These are phyloP conservation scores for Belgica antarctica DNA, from an alignment of 2,888 invertebrate species.

Conservation along the genomic window DNA sequence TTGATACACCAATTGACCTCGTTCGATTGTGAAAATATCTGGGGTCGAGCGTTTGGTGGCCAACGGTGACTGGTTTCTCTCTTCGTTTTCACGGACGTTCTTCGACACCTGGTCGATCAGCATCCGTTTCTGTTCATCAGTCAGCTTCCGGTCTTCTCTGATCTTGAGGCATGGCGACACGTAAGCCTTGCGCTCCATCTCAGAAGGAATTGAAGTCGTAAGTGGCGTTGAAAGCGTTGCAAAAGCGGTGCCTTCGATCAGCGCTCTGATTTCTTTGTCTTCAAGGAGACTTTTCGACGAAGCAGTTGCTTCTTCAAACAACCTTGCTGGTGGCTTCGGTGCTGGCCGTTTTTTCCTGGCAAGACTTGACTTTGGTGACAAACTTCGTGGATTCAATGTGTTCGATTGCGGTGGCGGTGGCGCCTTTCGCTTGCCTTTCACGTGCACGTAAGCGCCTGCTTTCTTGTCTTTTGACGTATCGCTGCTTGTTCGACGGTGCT, in stretches of 20 bases:
- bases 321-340: slow-evolving; percentile 55
- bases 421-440: slow-evolving; percentile 73
- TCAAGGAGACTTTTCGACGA: slow-evolving; percentile 45
- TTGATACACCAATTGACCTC: slow-evolving; percentile 46
- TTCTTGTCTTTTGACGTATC: slow-evolving; percentile 62
- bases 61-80: slow-evolving; percentile 32
- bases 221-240: background rate
- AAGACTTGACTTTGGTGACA: slow-evolving; percentile 45
- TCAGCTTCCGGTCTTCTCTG: slow-evolving; percentile 43
- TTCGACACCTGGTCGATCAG: slow-evolving; percentile 48
- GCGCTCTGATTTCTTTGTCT: slow-evolving; percentile 46
- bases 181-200: slow-evolving; percentile 24
- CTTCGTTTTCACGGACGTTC: slow-evolving; percentile 33
- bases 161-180: slow-evolving; percentile 42
- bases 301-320: slow-evolving; percentile 7
- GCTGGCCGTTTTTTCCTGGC: slow-evolving; percentile 58
- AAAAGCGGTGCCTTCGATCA: slow-evolving; percentile 44
- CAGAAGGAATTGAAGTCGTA: slow-evolving; percentile 10
- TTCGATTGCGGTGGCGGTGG: slow-evolving; percentile 63
- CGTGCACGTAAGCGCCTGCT: slow-evolving; percentile 62
- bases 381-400: slow-evolving; percentile 46
- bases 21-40: slow-evolving; percentile 52
- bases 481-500: slow-evolving; percentile 61
- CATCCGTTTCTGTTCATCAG: slow-evolving; percentile 46
- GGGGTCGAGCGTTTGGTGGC: slow-evolving; percentile 4